phyloP scores from a whole-genome alignment of 2,113 vertebrate genomes.

The Meleagris gallopavo region DNA sequence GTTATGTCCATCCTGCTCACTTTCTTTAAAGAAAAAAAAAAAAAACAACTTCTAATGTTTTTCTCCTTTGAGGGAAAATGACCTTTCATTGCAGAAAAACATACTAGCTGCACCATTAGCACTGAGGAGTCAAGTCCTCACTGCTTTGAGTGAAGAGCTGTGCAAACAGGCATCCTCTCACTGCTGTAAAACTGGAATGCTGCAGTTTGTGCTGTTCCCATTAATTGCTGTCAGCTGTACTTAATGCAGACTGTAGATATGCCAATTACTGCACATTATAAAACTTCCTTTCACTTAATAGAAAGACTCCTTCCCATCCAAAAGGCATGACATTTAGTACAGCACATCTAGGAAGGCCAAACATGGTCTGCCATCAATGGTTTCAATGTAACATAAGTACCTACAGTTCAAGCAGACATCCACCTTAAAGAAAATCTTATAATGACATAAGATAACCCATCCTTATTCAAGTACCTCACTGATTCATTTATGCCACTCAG shows the following conservation, averaged over 20 bases:
- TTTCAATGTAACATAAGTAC: neutral
- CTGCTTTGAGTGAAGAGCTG: conserved; percentile 19
- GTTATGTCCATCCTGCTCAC: neutral
- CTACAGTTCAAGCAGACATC: neutral
- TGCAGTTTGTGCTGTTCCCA: neutral
- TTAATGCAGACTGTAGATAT: neutral
- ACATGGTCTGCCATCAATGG: neutral
- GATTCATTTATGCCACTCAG: neutral
- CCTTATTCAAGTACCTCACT: neutral
- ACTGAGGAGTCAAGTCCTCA: conserved; percentile 7
- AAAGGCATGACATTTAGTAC: neutral
- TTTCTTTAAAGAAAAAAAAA: neutral
- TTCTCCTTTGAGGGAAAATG: neutral
- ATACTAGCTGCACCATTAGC: neutral
- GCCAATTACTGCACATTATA: neutral
- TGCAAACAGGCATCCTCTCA: neutral
- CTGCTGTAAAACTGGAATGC: neutral
- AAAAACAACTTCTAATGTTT: neutral
- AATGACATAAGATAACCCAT: neutral
- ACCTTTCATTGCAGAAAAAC: conserved; percentile 43
- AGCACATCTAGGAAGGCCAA: neutral
- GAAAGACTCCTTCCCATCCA: neutral
- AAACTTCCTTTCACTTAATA: neutral
- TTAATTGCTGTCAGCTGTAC: neutral
- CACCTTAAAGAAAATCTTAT: neutral